Evolutionary conservation across 1,140 invertebrate genomes (phyloP).

Genomic region (Argopecten irradians): DNA sequence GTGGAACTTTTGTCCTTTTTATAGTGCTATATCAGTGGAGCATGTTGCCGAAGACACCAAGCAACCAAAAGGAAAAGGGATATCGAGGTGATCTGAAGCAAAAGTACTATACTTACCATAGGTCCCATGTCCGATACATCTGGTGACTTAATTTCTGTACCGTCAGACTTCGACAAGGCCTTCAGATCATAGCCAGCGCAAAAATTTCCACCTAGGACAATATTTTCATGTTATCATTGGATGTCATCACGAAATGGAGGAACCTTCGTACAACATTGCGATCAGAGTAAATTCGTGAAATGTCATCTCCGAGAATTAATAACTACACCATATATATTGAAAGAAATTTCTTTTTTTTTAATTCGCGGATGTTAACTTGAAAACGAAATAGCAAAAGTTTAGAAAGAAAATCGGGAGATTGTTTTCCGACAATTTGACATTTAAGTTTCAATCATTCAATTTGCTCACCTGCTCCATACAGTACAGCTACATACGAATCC

Average conservation of each 20-base stretch:
- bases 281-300: background rate
- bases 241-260: too few species aligned
- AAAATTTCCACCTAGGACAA: conserved; percentile 86
- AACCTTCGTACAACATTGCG: too few species aligned
- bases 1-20: too few species aligned
- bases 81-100: too few species aligned
- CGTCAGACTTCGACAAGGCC: conserved; percentile 77
- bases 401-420: background rate
- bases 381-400: background rate
- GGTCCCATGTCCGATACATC: conserved; percentile 59
- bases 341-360: background rate
- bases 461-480: conserved; percentile 84
- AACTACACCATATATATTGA: background rate
- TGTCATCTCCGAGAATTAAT: background rate
- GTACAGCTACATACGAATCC: conserved; percentile 83
- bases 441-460: background rate
- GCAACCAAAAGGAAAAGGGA: too few species aligned
- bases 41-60: too few species aligned
- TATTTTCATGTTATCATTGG: too few species aligned
- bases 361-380: background rate
- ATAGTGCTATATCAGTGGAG: too few species aligned
- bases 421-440: background rate
- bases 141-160: conserved; percentile 24
- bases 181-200: conserved; percentile 90
- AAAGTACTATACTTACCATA: conserved; percentile 74